These are phyloP conservation scores for Cyprinodon tularosa DNA, from an alignment of 2,113 vertebrate species.

Conservation along the genomic window DNA sequence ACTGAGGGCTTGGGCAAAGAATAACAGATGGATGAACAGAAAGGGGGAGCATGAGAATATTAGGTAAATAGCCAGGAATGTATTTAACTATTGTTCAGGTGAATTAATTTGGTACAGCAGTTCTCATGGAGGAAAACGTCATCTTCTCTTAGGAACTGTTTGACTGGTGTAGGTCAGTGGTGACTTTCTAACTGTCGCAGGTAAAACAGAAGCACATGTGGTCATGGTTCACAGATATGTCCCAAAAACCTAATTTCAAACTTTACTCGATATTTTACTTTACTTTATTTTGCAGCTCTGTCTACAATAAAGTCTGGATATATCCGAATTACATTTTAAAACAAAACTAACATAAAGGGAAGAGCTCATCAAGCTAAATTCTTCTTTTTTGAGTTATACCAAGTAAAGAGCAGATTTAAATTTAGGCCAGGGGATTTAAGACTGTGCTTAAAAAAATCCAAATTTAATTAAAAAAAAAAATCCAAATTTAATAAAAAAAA, in stretches of 20 bases:
- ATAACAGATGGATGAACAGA: slow-evolving; percentile 51
- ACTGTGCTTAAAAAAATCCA: too few species aligned
- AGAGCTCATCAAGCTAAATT: too few species aligned
- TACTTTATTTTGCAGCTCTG: background rate
- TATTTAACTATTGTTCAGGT: slow-evolving; percentile 19
- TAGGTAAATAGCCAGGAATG: slow-evolving; percentile 51
- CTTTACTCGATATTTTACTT: background rate
- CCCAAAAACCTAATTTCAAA: background rate
- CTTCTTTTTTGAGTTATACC: too few species aligned
- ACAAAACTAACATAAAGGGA: too few species aligned
- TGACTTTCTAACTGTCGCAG: slow-evolving; percentile 27
- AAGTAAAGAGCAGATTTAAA: too few species aligned
- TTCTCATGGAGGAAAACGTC: background rate
- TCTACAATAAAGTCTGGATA: too few species aligned
- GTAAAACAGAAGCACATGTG: background rate
- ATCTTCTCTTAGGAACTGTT: slow-evolving; percentile 4
- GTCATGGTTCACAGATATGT: slow-evolving; percentile 11
- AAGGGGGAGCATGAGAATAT: slow-evolving; percentile 39
- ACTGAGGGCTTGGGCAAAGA: slow-evolving; percentile 31
- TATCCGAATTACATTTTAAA: too few species aligned
- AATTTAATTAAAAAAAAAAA: too few species aligned
- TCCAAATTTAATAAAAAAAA: too few species aligned
- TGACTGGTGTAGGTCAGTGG: slow-evolving; percentile 10
- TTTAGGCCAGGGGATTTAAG: background rate
- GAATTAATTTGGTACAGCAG: slow-evolving; percentile 41